Conservation (phyloP, 2,888 invertebrate species). For the Phyllotreta cruciferae region DNA sequence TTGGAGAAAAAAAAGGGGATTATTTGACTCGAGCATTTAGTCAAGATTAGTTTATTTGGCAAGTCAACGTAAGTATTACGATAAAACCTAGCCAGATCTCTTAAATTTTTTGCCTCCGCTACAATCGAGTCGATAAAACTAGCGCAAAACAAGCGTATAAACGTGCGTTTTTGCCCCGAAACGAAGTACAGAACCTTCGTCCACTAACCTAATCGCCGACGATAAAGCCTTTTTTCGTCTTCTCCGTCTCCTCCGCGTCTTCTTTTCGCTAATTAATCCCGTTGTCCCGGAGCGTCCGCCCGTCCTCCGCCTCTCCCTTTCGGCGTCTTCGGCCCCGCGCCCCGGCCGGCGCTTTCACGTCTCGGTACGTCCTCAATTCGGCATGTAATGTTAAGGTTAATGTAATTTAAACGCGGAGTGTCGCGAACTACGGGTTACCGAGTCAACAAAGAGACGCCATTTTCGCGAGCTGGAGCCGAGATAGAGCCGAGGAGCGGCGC, state of each 20-base stretch:
- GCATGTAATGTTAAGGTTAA: constrained; percentile 65
- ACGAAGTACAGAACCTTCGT: too few relatives aligned
- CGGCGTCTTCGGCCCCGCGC: constrained; percentile 47
- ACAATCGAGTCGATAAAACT: too few relatives aligned
- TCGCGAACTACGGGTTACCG: constrained; percentile 59
- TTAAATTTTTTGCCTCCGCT: neutral
- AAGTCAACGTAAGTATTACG: neutral
- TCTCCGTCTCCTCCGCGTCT: neutral
- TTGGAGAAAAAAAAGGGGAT: too few relatives aligned
- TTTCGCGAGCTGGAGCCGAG: constrained; percentile 50
- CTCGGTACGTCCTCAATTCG: constrained; percentile 63
- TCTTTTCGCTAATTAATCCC: constrained; percentile 18
- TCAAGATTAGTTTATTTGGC: neutral
- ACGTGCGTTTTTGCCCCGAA: too few relatives aligned
- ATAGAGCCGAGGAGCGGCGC: constrained; percentile 38
- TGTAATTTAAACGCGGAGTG: constrained; percentile 62
- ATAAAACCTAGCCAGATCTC: neutral
- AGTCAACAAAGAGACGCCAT: constrained; percentile 60
- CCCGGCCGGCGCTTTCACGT: constrained; percentile 58
- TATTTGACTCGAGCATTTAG: too few relatives aligned
- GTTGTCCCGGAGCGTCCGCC: constrained; percentile 15
- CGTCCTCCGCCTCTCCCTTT: neutral
- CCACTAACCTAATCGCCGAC: too few relatives aligned
- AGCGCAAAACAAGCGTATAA: too few relatives aligned
- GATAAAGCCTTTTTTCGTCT: too few relatives aligned